Percentiles rank a stretch among this genome's conserved stretches.
phyloP scores from a whole-genome alignment of 2,888 invertebrate species.

The Myopa tessellatipennis region DNA sequence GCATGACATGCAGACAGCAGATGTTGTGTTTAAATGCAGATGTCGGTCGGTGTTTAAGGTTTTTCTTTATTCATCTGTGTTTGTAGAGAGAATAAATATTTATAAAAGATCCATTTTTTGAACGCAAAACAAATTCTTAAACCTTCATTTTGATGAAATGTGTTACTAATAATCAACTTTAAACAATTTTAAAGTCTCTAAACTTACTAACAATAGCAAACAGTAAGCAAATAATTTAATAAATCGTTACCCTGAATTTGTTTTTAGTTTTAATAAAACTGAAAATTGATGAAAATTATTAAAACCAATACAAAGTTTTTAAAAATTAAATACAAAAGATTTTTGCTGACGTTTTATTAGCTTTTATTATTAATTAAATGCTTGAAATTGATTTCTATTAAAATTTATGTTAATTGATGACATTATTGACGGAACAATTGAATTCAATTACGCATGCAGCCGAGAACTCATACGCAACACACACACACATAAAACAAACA shows the following conservation, averaged over 20 bases:
- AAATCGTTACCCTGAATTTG: not conserved
- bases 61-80: not conserved
- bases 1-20: constrained; percentile 30
- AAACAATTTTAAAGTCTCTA: too few species aligned
- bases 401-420: constrained; percentile 26
- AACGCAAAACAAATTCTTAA: too few species aligned
- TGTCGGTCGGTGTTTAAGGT: not conserved
- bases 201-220: too few species aligned
- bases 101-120: too few species aligned
- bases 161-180: too few species aligned
- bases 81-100: too few species aligned
- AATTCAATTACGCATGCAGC: constrained; percentile 27
- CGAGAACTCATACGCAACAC: not conserved
- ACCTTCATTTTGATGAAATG: too few species aligned
- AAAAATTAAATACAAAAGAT: not conserved
- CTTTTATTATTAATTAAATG: constrained; percentile 10
- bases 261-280: not conserved
- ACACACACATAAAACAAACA: constrained; percentile 14
- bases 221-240: too few species aligned
- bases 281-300: not conserved
- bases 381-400: constrained; percentile 15
- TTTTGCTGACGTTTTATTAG: not conserved
- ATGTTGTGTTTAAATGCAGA: constrained; percentile 20
- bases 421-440: constrained; percentile 24
- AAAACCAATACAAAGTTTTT: not conserved